Conservation (phyloP, 2,888 invertebrate species). For the Adineta ricciae region DNA sequence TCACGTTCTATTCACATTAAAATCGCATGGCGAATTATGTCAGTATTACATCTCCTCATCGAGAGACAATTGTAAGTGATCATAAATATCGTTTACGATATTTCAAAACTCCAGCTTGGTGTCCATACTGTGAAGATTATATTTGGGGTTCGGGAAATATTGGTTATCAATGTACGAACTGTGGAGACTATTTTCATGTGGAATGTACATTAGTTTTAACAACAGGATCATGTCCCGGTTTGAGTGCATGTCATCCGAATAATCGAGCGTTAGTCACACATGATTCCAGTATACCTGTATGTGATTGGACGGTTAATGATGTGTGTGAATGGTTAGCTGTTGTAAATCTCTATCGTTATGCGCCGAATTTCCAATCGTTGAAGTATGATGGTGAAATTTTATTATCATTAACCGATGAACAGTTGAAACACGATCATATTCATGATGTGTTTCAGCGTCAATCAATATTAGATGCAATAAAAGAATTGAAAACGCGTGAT, state of each 20-base stretch:
- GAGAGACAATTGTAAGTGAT: neutral
- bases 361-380: conserved; percentile 25
- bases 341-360: conserved; percentile 31
- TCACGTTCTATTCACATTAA: neutral
- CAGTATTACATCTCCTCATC: neutral
- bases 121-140: conserved; percentile 25
- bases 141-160: conserved; percentile 31
- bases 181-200: conserved; percentile 29
- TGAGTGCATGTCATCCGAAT: neutral
- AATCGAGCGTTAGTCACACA: neutral
- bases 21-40: neutral
- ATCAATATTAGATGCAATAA: conserved; percentile 30
- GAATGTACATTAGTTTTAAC: conserved; percentile 25
- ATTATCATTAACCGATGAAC: conserved; percentile 24
- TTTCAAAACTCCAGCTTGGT: conserved; percentile 27
- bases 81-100: conserved; percentile 19
- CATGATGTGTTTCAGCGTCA: conserved; percentile 27
- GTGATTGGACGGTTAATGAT: conserved; percentile 25
- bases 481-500: conserved; percentile 28
- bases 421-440: conserved; percentile 26
- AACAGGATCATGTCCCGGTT: conserved; percentile 5
- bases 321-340: conserved; percentile 32
- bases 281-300: neutral
- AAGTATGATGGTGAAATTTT: conserved; percentile 26
- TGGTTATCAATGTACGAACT: conserved; percentile 26